Conservation (phyloP, 2,113 vertebrate genomes). For the Tor tambroides region DNA sequence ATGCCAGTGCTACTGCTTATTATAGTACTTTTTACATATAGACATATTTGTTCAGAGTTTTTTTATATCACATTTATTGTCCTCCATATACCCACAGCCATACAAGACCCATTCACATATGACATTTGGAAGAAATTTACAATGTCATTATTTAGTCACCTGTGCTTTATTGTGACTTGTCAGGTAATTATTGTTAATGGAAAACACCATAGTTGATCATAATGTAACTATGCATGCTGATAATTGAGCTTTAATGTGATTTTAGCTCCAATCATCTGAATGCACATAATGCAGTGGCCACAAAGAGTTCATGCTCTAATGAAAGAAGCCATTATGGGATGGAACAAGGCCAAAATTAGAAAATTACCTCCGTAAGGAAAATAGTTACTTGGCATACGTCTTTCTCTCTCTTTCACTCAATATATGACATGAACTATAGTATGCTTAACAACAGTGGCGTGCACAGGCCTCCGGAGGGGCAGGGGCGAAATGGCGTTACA, state of each 20-base stretch:
- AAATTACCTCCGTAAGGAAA: conserved; percentile 25
- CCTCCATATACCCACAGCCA: not conserved
- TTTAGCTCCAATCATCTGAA: conserved; percentile 46
- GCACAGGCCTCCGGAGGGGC: too few species aligned
- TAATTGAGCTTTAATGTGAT: conserved; percentile 59
- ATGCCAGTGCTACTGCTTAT: not conserved
- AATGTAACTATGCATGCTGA: conserved; percentile 47
- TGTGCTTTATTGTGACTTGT: conserved; percentile 49
- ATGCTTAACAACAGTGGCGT: too few species aligned
- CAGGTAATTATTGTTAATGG: conserved; percentile 62
- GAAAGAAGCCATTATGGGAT: conserved; percentile 32
- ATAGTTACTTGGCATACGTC: not conserved
- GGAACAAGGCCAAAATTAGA: not conserved
- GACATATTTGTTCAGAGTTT: not conserved
- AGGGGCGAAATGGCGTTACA: too few species aligned
- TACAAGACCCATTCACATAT: conserved; percentile 20
- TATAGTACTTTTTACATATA: not conserved
- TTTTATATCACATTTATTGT: conserved; percentile 46
- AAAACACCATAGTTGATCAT: conserved; percentile 49
- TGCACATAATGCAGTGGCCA: conserved; percentile 7
- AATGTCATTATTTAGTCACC: conserved; percentile 59
- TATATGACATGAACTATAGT: not conserved
- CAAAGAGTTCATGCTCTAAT: conserved; percentile 37
- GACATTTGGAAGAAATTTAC: conserved; percentile 51
- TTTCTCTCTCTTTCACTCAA: not conserved